Evolutionary conservation across 2,888 invertebrate genomes (phyloP).

Genomic region (Neoascia interrupta): DNA sequence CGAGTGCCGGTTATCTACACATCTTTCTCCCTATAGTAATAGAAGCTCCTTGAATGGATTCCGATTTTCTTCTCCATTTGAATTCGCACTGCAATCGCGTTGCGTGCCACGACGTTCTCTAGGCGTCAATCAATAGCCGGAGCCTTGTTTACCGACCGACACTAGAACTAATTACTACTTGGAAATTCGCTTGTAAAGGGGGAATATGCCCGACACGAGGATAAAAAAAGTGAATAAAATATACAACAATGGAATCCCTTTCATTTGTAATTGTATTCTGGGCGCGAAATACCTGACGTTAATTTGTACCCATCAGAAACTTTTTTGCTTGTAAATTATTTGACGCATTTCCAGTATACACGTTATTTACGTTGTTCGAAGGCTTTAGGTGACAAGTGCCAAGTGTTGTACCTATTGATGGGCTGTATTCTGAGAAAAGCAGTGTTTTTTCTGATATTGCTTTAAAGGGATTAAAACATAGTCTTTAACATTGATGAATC

Average conservation of each 20-base stretch:
- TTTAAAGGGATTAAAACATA: neutral
- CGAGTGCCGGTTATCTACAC: constrained; percentile 13
- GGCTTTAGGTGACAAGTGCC: constrained; percentile 44
- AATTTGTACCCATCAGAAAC: constrained; percentile 57
- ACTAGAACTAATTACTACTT: constrained; percentile 56
- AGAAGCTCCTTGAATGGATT: constrained; percentile 14
- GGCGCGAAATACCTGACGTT: constrained; percentile 66
- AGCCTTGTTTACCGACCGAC: neutral
- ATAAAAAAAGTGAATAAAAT: constrained; percentile 16
- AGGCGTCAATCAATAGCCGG: constrained; percentile 47
- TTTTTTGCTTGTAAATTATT: constrained; percentile 22
- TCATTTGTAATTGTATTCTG: constrained; percentile 68
- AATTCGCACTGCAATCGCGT: constrained; percentile 30
- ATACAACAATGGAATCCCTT: constrained; percentile 53
- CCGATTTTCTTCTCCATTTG: constrained; percentile 50
- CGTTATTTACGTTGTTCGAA: neutral
- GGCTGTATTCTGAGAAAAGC: constrained; percentile 28
- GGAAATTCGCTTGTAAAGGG: constrained; percentile 24
- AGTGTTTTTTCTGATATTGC: neutral
- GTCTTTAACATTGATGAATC: no score
- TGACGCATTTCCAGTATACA: neutral
- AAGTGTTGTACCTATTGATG: constrained; percentile 44
- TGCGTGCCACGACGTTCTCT: neutral
- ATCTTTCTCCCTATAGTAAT: constrained; percentile 1
- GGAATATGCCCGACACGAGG: neutral